Conservation (phyloP, 2,113 vertebrate species). For the Amazona vittata region DNA sequence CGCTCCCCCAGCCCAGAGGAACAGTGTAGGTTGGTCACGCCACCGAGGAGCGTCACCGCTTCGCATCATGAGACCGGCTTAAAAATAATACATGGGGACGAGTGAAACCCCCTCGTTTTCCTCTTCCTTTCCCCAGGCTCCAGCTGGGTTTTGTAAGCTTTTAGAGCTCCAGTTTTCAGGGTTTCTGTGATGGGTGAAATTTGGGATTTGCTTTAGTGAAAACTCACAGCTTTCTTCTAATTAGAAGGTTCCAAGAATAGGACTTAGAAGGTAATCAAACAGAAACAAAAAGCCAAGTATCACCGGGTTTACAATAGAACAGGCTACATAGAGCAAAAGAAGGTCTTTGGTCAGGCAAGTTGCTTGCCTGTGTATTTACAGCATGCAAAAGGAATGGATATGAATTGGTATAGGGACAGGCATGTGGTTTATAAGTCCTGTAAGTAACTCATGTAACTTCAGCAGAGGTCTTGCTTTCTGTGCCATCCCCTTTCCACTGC, state of each 20-base stretch:
- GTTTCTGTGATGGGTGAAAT: neutral
- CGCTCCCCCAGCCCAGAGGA: neutral
- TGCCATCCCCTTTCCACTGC: neutral
- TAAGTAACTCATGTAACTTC: neutral
- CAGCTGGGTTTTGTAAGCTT: neutral
- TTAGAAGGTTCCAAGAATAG: neutral
- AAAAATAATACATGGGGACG: conserved; percentile 23
- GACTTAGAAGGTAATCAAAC: neutral
- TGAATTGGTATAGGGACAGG: neutral
- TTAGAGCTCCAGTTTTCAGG: neutral
- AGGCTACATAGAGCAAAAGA: neutral
- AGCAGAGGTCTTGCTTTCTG: neutral
- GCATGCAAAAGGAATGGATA: neutral
- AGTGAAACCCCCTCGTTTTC: neutral
- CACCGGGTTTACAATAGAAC: neutral
- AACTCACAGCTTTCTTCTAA: neutral
- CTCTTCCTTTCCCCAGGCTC: neutral
- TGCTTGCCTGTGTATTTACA: neutral
- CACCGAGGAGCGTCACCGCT: neutral
- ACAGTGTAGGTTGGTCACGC: conserved; percentile 20
- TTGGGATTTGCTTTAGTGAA: neutral
- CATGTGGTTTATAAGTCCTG: neutral
- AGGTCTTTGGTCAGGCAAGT: neutral
- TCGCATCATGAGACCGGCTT: conserved; percentile 5
- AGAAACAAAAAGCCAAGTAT: neutral